Conservation (phyloP, 2,113 vertebrate genomes). For the Raja brachyura region DNA sequence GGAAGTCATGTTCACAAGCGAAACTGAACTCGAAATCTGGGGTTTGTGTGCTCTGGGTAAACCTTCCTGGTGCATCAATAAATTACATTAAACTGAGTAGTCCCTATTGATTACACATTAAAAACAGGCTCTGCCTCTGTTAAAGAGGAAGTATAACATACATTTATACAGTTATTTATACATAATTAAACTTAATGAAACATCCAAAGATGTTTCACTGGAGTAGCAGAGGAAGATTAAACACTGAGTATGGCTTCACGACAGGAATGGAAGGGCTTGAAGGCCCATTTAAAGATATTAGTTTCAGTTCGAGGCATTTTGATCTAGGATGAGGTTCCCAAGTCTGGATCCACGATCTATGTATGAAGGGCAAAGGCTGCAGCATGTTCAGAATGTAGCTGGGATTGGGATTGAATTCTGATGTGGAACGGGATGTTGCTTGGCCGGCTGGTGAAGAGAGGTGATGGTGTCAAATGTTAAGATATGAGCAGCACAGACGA, state of each 20-base stretch:
- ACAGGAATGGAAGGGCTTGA: neutral
- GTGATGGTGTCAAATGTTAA: neutral
- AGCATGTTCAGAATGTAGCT: neutral
- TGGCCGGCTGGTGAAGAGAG: neutral
- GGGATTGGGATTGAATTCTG: neutral
- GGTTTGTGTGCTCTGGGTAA: neutral
- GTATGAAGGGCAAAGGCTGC: neutral
- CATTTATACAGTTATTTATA: too few relatives aligned
- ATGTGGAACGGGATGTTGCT: neutral
- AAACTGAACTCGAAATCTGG: neutral
- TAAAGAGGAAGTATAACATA: neutral
- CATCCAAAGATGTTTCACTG: neutral
- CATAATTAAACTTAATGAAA: neutral
- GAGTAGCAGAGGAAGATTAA: neutral
- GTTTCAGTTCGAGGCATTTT: neutral
- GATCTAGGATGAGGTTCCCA: neutral
- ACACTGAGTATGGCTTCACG: neutral
- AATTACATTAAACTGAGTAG: neutral
- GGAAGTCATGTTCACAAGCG: neutral
- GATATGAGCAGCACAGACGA: neutral
- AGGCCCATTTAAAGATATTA: neutral
- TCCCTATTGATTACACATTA: neutral
- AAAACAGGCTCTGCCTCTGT: neutral
- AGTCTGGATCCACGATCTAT: neutral
- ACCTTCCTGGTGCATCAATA: neutral